Evolutionary conservation across 1,140 invertebrate genomes (phyloP), one percentile per base, ranked within the genome.

Genomic region (Atta colombica): DNA sequence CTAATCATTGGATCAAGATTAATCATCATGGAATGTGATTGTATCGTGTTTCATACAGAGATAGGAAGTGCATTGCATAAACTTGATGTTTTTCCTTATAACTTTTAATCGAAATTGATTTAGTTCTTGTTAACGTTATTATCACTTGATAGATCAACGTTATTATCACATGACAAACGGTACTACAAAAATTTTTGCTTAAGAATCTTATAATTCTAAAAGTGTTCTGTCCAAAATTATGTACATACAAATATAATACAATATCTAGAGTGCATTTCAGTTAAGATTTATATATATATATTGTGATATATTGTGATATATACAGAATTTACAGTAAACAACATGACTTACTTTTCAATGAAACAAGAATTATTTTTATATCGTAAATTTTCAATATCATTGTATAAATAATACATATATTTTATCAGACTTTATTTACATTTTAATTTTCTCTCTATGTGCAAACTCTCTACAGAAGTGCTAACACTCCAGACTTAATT

Each of bases 1-100:
- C 8, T 85, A 78, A 78, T 85, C 61, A 16, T 77, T 68, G 66
- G 82, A 66, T 77, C 1, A 45, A 78, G 18, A 39, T 81, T 60
- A 31, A 86, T 77, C n/a, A 1, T 14, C 28, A 14, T 68, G 77
- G 65, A 86, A 86, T 82, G 77, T 65, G 49, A 86, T 82, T 25
- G 31, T 82, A 65, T 68, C 65, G 65, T 14, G 16, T 45, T 81
- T 69, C 25, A 14, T 14, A 4, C 16, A 4, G 10, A 66, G 74
- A 66, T 71, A 63, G 31, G 14, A 68, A 45, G 10, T 14, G 5
- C 18, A 14, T 71, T 71, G 51, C 58, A 53, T 18, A 45, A 77
- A 55, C 61, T 45, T 7, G n/a, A n/a, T 2, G 6, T 55, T 77
- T 85, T 85, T 51, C 31, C 12, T 14, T 55, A 0, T n/a, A 18